Evolutionary conservation across 2,113 vertebrate species (phyloP).

Genomic region (Bubo scandiacus): DNA sequence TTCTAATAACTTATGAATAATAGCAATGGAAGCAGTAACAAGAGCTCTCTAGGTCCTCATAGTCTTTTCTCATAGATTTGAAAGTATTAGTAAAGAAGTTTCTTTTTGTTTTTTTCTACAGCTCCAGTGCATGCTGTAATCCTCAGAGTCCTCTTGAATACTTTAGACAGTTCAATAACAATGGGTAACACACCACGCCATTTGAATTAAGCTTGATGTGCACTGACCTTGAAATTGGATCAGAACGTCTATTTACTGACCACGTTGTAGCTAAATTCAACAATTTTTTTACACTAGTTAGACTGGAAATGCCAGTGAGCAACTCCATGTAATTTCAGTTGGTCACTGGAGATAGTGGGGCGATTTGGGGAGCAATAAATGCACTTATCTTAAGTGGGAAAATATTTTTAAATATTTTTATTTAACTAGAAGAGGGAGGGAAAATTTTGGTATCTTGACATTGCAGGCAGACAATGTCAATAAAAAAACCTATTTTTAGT

Average conservation of each 20-base stretch:
- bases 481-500: not conserved
- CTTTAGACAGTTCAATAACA: not conserved
- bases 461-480: not conserved
- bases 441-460: not conserved
- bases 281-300: conserved; percentile 48
- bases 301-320: conserved; percentile 2
- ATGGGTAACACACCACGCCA: not conserved
- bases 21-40: not conserved
- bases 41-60: not conserved
- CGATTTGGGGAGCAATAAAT: not conserved
- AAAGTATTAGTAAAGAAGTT: not conserved
- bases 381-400: not conserved
- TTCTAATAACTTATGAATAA: not conserved
- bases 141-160: not conserved
- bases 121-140: not conserved
- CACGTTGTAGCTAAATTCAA: not conserved
- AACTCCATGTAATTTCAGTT: not conserved
- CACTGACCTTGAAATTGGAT: conserved; percentile 47
- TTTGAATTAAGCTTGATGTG: conserved; percentile 46
- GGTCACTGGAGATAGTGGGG: not conserved
- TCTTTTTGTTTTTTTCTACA: not conserved
- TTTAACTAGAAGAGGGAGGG: not conserved
- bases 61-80: not conserved
- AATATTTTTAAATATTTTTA: not conserved
- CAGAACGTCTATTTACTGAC: conserved; percentile 22